phyloP scores from a whole-genome alignment of 2,888 invertebrate genomes.

The Abrostola triplasia region DNA sequence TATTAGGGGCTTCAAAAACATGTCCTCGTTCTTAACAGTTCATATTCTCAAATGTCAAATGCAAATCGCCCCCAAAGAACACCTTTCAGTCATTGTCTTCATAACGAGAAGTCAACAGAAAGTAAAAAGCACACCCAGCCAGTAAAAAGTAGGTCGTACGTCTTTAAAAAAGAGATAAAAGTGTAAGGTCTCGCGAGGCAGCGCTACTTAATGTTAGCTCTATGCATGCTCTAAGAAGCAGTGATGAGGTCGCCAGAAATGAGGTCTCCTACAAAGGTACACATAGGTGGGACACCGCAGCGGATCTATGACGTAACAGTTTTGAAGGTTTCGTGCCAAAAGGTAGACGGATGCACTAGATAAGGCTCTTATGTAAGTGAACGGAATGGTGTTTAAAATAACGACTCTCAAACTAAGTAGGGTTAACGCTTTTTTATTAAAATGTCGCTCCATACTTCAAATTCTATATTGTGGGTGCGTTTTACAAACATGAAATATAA shows the following conservation, averaged over 20 bases:
- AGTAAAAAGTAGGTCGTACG: conserved; percentile 51
- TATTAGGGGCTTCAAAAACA: too few relatives aligned
- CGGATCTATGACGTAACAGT: conserved; percentile 40
- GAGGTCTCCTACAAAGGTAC: conserved; percentile 57
- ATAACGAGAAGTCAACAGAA: conserved; percentile 47
- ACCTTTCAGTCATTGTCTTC: conserved; percentile 34
- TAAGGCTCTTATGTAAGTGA: conserved; percentile 21
- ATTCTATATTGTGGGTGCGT: too few relatives aligned
- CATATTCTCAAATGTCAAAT: conserved; percentile 10
- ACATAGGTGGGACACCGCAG: conserved; percentile 17
- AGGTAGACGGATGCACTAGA: conserved; percentile 12
- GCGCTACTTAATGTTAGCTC: conserved; percentile 55
- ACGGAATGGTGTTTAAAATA: neutral
- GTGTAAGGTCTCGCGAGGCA: conserved; percentile 19
- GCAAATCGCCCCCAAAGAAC: conserved; percentile 8
- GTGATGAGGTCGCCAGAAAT: conserved; percentile 64
- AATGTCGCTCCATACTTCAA: too few relatives aligned
- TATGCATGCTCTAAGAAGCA: conserved; percentile 49
- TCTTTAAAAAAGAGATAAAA: conserved; percentile 31
- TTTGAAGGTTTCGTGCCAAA: conserved; percentile 30
- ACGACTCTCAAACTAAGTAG: too few relatives aligned
- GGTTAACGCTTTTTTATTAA: too few relatives aligned
- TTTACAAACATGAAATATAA: too few relatives aligned
- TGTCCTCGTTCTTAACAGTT: neutral
- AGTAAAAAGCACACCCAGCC: conserved; percentile 11